These are phyloP conservation scores for Andrena flavipes DNA, from an alignment of 2,888 invertebrate genomes.

Conservation along the genomic window DNA sequence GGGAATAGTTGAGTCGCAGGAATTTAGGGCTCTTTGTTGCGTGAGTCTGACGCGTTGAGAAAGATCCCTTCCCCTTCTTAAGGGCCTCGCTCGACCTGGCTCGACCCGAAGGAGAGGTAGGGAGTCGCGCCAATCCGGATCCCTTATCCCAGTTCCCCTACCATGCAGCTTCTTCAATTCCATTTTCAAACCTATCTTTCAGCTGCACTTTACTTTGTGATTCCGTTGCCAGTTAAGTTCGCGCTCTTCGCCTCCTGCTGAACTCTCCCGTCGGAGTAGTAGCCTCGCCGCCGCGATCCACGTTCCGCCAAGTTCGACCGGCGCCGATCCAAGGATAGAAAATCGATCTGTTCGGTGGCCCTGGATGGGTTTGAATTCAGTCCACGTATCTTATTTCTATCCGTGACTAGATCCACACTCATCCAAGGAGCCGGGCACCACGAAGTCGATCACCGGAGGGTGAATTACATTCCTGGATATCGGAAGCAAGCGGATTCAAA, in stretches of 20 bases:
- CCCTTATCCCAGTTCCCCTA: conserved; percentile 59
- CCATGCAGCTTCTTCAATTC: conserved; percentile 55
- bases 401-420: conserved; percentile 93
- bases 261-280: background rate
- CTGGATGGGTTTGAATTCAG: conserved; percentile 91
- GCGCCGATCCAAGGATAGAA: conserved; percentile 22
- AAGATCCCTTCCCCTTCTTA: conserved; percentile 56
- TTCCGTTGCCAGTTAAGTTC: conserved; percentile 44
- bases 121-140: conserved; percentile 43
- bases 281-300: background rate
- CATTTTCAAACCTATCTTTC: conserved; percentile 71
- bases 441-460: conserved; percentile 30
- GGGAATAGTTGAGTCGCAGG: background rate
- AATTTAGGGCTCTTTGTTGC: conserved; percentile 42
- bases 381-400: conserved; percentile 87
- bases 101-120: conserved; percentile 41
- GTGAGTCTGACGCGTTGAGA: conserved; percentile 50
- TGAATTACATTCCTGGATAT: conserved; percentile 6
- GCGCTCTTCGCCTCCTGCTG: background rate
- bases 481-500: background rate
- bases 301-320: background rate
- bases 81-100: conserved; percentile 49
- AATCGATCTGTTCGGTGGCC: conserved; percentile 71
- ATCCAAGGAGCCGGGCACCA: conserved; percentile 88
- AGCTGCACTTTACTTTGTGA: conserved; percentile 62